A percentile compares a stretch with the other conserved stretches of the same genome.
These are phyloP conservation scores for Pica pica DNA, from an alignment of 2,113 vertebrate species.

Conservation along the genomic window DNA sequence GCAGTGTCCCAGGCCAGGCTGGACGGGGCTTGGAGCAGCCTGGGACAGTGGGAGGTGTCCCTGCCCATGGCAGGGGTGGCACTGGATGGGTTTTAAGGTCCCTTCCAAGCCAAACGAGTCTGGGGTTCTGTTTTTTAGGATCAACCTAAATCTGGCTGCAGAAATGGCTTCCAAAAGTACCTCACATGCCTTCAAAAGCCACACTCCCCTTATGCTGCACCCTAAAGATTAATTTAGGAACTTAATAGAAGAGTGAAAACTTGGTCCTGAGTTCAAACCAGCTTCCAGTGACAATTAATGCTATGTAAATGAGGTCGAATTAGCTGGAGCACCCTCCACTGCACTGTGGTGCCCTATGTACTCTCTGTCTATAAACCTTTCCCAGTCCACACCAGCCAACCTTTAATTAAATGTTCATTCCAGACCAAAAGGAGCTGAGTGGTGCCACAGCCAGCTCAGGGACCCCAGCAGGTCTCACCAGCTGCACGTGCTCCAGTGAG, in stretches of 20 bases:
- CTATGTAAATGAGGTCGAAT: constrained; percentile 70
- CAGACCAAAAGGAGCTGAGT: background rate
- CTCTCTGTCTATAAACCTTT: background rate
- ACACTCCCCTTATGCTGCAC: rapidly evolving
- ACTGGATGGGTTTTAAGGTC: background rate
- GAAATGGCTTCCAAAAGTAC: background rate
- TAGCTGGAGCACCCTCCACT: background rate
- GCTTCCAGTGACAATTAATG: constrained; percentile 27
- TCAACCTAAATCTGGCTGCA: background rate
- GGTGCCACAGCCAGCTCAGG: background rate
- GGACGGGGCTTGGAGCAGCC: background rate
- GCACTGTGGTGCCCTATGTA: constrained; percentile 19
- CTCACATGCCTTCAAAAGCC: rapidly evolving
- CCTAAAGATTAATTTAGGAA: background rate
- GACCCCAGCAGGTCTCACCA: background rate
- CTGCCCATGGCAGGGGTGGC: background rate
- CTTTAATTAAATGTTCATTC: background rate
- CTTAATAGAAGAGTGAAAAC: no score
- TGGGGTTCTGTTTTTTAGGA: background rate
- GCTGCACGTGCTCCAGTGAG: background rate
- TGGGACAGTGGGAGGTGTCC: background rate
- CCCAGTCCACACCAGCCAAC: background rate
- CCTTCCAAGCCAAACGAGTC: background rate
- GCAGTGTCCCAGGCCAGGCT: rapidly evolving
- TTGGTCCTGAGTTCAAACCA: background rate